A percentile compares a stretch with the other conserved stretches of the same genome.
Conservation (phyloP, 2,113 vertebrate genomes). For the Regulus satrapa region DNA sequence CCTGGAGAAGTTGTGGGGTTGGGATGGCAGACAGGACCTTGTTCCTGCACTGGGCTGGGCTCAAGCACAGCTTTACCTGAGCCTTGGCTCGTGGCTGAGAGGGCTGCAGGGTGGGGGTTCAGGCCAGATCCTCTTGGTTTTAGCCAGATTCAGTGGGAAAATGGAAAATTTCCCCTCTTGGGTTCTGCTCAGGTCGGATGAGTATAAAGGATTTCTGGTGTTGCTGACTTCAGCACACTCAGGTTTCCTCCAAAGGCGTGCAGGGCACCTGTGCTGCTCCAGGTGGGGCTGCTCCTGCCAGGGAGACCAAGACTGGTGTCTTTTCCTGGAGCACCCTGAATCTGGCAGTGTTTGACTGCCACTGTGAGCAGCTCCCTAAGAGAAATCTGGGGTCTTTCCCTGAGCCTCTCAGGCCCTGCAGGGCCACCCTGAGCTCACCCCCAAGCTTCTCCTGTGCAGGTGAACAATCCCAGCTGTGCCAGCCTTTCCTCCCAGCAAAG, state of each 20-base stretch:
- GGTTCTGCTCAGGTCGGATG: not conserved
- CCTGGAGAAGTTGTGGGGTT: not conserved
- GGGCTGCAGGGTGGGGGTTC: not conserved
- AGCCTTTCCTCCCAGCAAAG: not conserved
- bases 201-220: not conserved
- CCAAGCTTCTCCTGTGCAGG: not conserved
- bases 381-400: not conserved
- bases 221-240: accelerated
- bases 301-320: not conserved
- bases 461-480: not conserved
- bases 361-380: not conserved
- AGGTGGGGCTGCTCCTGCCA: not conserved
- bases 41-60: not conserved
- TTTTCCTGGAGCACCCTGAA: not conserved
- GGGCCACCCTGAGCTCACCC: not conserved
- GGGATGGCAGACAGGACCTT: not conserved
- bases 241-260: not conserved
- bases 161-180: not conserved
- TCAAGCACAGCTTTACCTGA: not conserved
- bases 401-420: not conserved
- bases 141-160: not conserved
- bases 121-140: not conserved
- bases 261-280: not conserved
- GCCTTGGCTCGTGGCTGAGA: not conserved
- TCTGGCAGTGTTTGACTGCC: not conserved